phyloP scores from a whole-genome alignment of 1,140 invertebrate genomes.

The Subanguina moxae region DNA sequence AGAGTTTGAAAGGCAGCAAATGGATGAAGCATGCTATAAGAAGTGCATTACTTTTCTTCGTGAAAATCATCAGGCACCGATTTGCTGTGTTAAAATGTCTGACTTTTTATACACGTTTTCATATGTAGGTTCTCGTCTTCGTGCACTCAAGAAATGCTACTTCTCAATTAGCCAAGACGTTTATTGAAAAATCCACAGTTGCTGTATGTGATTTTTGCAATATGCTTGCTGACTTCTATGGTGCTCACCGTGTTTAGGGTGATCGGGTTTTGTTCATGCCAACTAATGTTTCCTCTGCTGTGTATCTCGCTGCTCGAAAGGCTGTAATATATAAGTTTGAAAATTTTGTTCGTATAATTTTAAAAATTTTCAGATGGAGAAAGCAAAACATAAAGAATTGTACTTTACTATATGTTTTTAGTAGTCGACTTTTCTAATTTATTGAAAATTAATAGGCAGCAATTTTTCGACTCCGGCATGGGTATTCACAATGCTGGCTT shows the following conservation, averaged over 20 bases:
- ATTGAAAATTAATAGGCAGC: slow-evolving; percentile 48
- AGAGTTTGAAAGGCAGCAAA: slow-evolving; percentile 71
- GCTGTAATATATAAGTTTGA: slow-evolving; percentile 58
- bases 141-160: slow-evolving; percentile 96
- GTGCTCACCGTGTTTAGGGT: slow-evolving; percentile 24
- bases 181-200: slow-evolving; percentile 72
- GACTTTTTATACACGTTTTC: too few species aligned
- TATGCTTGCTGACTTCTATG: not conserved
- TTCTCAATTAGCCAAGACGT: slow-evolving; percentile 72
- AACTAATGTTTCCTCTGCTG: slow-evolving; percentile 65
- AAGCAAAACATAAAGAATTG: slow-evolving; percentile 59
- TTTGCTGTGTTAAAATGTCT: too few species aligned
- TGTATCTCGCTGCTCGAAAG: slow-evolving; percentile 39
- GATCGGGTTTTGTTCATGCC: slow-evolving; percentile 62
- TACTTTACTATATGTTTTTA: too few species aligned
- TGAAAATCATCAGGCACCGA: slow-evolving; percentile 73
- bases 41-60: slow-evolving; percentile 38
- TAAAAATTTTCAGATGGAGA: slow-evolving; percentile 59
- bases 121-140: slow-evolving; percentile 64
- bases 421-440: too few species aligned
- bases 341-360: not conserved
- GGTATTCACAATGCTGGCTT: slow-evolving; percentile 95
- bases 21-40: slow-evolving; percentile 72
- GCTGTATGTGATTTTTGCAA: slow-evolving; percentile 12
- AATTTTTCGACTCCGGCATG: slow-evolving; percentile 79